Percentiles rank a stretch among this genome's conserved stretches.
phyloP scores from a whole-genome alignment of 2,797 vertebrate genomes.

The Alcedo quadribrachys region DNA sequence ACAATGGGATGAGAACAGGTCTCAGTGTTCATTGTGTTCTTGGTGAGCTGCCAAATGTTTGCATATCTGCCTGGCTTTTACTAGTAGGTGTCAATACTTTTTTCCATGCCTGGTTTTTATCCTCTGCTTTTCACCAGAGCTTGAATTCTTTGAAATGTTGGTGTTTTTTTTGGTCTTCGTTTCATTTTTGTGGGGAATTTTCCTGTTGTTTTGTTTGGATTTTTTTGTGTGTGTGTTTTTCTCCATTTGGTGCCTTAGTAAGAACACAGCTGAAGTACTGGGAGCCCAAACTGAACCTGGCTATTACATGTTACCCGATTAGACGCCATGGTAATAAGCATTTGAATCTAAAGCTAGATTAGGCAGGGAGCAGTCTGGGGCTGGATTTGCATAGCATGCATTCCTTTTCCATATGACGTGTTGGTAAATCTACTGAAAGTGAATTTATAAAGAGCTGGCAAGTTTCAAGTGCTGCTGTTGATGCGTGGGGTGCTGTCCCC shows the following conservation, averaged over 20 bases:
- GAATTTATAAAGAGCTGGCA: background rate
- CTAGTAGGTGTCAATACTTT: background rate
- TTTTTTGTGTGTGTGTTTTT: background rate
- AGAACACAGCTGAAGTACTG: background rate
- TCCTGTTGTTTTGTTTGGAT: background rate
- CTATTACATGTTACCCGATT: slow-evolving; percentile 6
- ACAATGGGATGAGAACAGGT: background rate
- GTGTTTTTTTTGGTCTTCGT: background rate
- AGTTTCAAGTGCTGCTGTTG: slow-evolving; percentile 2
- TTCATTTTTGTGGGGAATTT: too few relatives aligned
- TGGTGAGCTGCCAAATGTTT: slow-evolving; percentile 42
- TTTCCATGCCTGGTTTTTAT: background rate
- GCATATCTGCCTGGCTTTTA: background rate
- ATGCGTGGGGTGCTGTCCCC: background rate
- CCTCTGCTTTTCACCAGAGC: background rate
- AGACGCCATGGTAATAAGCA: slow-evolving; percentile 42
- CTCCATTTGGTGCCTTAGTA: background rate
- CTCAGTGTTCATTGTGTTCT: background rate
- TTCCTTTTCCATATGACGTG: slow-evolving; percentile 38
- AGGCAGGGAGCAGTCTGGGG: slow-evolving; percentile 43
- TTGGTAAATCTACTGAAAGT: slow-evolving; percentile 34
- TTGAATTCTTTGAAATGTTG: background rate
- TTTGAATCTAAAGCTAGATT: slow-evolving; percentile 61
- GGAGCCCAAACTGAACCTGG: slow-evolving; percentile 4
- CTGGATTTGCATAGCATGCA: slow-evolving; percentile 56